Percentiles rank a stretch among this genome's conserved stretches.
phyloP scores from a whole-genome alignment of 2,888 invertebrate species.

The Agrotis exclamationis region DNA sequence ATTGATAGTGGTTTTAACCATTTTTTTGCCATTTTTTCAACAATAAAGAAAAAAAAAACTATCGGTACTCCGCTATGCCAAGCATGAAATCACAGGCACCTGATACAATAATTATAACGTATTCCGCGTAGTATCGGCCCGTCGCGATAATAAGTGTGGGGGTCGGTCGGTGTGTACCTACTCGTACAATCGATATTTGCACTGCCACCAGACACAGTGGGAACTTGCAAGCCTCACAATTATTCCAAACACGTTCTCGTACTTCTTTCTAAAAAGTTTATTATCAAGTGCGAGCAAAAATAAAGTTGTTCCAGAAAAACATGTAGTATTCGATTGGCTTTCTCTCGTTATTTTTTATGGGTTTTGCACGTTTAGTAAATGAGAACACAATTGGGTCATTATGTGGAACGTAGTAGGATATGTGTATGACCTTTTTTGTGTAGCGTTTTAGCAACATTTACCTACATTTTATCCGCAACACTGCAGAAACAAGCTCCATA shows the following conservation, averaged over 20 bases:
- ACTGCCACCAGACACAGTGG: conserved; percentile 21
- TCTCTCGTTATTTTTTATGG: neutral
- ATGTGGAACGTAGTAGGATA: neutral
- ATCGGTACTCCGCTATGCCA: neutral
- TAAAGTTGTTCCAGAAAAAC: conserved; percentile 15
- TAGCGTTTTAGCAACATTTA: neutral
- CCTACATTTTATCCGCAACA: conserved; percentile 2
- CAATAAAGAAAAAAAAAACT: neutral
- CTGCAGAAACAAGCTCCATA: neutral
- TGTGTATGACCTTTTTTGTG: no score
- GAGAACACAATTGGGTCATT: neutral
- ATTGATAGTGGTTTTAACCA: no score
- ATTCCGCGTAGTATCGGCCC: conserved; percentile 2
- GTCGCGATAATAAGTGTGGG: conserved; percentile 24
- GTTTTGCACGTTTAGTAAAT: conserved; percentile 1
- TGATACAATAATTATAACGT: conserved; percentile 10
- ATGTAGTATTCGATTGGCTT: neutral
- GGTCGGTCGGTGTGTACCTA: neutral
- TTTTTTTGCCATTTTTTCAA: no score
- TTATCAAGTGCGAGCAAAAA: neutral
- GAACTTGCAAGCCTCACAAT: conserved; percentile 32
- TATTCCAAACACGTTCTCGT: conserved; percentile 1
- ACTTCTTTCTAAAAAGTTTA: neutral
- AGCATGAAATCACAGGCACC: conserved; percentile 10
- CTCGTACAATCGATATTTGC: conserved; percentile 62